These are phyloP conservation scores for Sipha flava DNA, from an alignment of 1,140 invertebrate species.

Conservation along the genomic window DNA sequence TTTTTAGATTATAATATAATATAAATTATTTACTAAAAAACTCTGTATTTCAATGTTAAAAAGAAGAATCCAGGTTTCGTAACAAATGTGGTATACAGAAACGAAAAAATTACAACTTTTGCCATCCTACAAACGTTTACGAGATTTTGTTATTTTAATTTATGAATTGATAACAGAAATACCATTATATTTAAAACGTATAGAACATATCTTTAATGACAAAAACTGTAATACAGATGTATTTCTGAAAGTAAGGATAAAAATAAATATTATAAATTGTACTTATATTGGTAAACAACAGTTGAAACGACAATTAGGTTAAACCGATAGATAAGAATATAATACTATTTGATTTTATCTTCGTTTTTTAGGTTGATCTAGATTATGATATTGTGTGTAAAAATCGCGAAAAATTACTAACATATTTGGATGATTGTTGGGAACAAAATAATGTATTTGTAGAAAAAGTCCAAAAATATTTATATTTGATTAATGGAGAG, in stretches of 20 bases:
- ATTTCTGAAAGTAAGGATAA: background rate
- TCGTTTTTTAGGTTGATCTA: background rate
- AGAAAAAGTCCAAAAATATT: conserved; percentile 71
- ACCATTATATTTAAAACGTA: background rate
- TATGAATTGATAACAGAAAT: background rate
- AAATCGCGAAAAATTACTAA: conserved; percentile 50
- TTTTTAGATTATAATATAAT: background rate
- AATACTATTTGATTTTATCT: background rate
- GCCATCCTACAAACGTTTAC: background rate
- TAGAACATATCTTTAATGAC: background rate
- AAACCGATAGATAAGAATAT: background rate
- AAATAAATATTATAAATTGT: no score
- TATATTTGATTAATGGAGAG: conserved; percentile 66
- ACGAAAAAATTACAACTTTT: background rate
- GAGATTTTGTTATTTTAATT: background rate
- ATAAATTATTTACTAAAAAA: background rate
- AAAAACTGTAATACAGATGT: background rate
- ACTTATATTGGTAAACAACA: background rate
- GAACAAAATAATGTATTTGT: conserved; percentile 59
- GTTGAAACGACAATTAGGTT: background rate
- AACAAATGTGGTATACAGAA: background rate
- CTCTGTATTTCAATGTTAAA: background rate
- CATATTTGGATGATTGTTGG: conserved; percentile 58
- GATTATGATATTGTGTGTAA: conserved; percentile 49
- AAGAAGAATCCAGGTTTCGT: background rate